Evolutionary conservation across 2,113 vertebrate genomes (phyloP).

Genomic region (Antennarius striatus): DNA sequence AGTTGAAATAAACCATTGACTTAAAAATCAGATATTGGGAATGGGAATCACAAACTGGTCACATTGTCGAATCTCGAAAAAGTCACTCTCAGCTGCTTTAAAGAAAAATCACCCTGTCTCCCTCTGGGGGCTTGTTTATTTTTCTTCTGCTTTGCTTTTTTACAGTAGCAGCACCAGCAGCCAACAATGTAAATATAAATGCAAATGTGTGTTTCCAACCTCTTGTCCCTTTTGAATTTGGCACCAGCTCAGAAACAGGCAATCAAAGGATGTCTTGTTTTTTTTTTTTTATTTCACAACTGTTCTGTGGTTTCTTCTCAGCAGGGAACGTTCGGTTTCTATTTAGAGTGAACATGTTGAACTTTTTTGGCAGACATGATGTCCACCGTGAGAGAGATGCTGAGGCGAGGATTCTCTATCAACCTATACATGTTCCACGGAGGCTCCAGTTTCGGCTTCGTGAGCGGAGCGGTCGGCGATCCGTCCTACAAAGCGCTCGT

Average conservation of each 20-base stretch:
- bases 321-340: neutral
- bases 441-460: slow-evolving; percentile 95
- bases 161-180: slow-evolving; percentile 6
- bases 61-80: too few relatives aligned
- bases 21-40: neutral
- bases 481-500: slow-evolving; percentile 87
- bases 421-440: slow-evolving; percentile 97
- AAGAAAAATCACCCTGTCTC: neutral
- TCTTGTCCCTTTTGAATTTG: too few relatives aligned
- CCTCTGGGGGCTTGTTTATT: neutral
- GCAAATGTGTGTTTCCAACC: slow-evolving; percentile 10
- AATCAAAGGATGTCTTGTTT: too few relatives aligned
- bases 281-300: neutral
- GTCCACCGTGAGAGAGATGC: slow-evolving; percentile 79
- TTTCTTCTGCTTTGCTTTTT: neutral
- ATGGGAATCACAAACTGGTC: too few relatives aligned
- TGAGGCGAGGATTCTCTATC: slow-evolving; percentile 86
- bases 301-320: neutral
- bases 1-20: neutral
- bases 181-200: slow-evolving; percentile 10
- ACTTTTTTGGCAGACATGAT: slow-evolving; percentile 82
- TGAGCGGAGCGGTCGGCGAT: slow-evolving; percentile 84
- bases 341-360: neutral
- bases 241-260: neutral
- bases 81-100: neutral